Evolutionary conservation across 1,140 invertebrate genomes (phyloP).

Genomic region (Maniola jurtina): DNA sequence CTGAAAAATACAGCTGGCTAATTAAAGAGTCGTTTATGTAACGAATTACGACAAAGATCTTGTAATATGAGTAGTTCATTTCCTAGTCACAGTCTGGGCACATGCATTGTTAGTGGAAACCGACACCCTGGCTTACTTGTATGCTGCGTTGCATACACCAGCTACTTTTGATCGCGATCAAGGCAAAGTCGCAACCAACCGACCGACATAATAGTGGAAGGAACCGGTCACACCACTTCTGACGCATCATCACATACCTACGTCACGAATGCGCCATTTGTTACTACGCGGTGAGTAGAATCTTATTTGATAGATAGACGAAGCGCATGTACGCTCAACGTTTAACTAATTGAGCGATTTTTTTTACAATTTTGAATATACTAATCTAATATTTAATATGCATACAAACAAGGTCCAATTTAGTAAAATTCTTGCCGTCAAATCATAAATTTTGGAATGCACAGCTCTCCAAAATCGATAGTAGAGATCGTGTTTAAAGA

Average conservation of each 20-base stretch:
- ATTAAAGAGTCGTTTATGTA: slow-evolving; percentile 1
- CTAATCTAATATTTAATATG: too few species aligned
- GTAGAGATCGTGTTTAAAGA: too few species aligned
- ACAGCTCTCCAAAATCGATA: too few species aligned
- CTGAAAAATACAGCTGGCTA: too few species aligned
- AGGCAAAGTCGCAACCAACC: slow-evolving; percentile 46
- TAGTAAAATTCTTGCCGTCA: too few species aligned
- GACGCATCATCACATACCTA: slow-evolving; percentile 45
- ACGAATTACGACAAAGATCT: background rate
- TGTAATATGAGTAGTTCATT: slow-evolving; percentile 16
- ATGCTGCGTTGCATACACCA: slow-evolving; percentile 44
- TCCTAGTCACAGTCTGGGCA: slow-evolving; percentile 30
- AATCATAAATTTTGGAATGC: too few species aligned
- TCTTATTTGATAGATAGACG: background rate
- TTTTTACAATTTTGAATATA: too few species aligned
- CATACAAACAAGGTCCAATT: too few species aligned
- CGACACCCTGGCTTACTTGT: slow-evolving; percentile 42
- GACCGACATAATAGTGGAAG: slow-evolving; percentile 43
- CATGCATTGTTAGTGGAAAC: slow-evolving; percentile 56
- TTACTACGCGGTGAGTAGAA: slow-evolving; percentile 29
- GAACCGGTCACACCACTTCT: slow-evolving; percentile 50
- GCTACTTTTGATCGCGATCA: slow-evolving; percentile 47
- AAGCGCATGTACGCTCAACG: background rate
- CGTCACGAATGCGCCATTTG: slow-evolving; percentile 38
- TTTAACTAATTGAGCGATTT: background rate